These are phyloP conservation scores for Cyphomyrmex costatus DNA, from an alignment of 1,140 invertebrate genomes.

Conservation along the genomic window DNA sequence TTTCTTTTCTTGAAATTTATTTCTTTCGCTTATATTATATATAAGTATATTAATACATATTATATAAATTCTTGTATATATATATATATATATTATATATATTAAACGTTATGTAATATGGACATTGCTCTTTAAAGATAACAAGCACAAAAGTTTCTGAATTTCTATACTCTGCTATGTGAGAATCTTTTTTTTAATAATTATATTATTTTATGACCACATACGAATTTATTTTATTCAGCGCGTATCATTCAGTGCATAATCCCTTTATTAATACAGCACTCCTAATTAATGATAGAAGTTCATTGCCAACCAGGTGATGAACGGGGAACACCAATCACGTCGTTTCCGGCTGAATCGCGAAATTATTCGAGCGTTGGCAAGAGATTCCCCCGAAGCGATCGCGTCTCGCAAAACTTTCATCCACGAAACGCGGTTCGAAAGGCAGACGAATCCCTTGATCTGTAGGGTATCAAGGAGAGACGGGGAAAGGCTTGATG, in stretches of 20 bases:
- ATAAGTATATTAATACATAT: no score
- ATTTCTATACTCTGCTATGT: neutral
- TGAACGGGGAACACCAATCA: conserved; percentile 68
- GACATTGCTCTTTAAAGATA: neutral
- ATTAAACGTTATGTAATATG: neutral
- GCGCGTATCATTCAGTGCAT: neutral
- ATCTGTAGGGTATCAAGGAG: conserved; percentile 49
- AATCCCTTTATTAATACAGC: conserved; percentile 4
- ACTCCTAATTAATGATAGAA: conserved; percentile 38
- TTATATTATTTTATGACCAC: neutral
- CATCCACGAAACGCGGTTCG: conserved; percentile 41
- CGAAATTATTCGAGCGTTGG: conserved; percentile 71
- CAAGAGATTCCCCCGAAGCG: conserved; percentile 61
- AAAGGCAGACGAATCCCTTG: conserved; percentile 48
- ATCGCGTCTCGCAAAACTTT: conserved; percentile 65
- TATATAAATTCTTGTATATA: no score
- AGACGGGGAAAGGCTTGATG: conserved; percentile 25
- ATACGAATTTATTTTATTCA: neutral
- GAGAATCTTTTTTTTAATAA: neutral
- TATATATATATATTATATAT: no score
- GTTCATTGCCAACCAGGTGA: conserved; percentile 27
- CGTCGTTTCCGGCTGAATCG: conserved; percentile 72
- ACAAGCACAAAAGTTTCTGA: neutral
- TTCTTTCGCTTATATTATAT: neutral
- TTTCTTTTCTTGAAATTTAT: conserved; percentile 3